Evolutionary conservation across 2,797 vertebrate species (phyloP), one percentile per base, ranked within the genome.

Genomic region (Gastrophryne carolinensis): DNA sequence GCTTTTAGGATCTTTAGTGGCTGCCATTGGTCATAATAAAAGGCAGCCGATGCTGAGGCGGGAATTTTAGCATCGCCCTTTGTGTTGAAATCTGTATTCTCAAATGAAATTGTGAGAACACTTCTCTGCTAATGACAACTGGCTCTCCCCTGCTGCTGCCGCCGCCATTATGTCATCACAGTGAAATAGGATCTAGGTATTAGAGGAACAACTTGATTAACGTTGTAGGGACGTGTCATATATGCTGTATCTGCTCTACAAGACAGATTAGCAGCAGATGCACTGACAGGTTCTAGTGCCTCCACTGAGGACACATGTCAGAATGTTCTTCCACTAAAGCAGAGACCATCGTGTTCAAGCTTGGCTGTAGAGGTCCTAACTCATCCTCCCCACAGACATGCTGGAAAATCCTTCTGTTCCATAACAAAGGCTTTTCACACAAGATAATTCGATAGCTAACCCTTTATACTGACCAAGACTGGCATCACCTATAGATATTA

Each of bases 1-100:
- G 66, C 63, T 49, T 71, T 21, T 17, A 73, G 77, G 69, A 71
- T 29, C 2, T 50, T 83, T 41, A 65, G 68, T 80, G 77, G 37
- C 71, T 73, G 32, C 52, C 44, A 68, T 85, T 69, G 56, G 24
- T 70, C 73, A 63, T 53, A 54, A 34, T 39, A 73, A 53, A 62
- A 54, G 29, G 23, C 53, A 60, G 21, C 2, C 30, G 37, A 53
- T 66, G 61, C 34, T n/a, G 57, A 68, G 56, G 50, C 29, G 62
- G 54, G 62, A 67, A 47, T 67, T 21, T 52, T 4, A 47, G 24
- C 32, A 11, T 60, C 49, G 41, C 44, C 64, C 64, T 61, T 50
- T 53, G 44, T 75, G 37, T 52, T 54, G 61, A 41, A 11, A 35
- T 57, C 52, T 9, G 11, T 27, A 50, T 64, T 67, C 17, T 24